phyloP scores from a whole-genome alignment of 2,888 invertebrate species.

The Epicampocera succincta region DNA sequence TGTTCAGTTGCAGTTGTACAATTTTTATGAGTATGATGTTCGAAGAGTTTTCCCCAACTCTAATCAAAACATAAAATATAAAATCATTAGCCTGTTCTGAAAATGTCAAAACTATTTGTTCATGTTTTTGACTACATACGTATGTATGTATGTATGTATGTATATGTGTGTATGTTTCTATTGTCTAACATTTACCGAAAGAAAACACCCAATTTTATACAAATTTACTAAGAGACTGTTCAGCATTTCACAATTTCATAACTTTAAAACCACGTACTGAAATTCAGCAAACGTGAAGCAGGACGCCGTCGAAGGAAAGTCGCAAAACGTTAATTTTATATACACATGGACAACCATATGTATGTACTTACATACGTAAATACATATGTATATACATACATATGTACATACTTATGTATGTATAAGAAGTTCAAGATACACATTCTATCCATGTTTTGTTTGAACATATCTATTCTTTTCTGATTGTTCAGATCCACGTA shows the following conservation, averaged over 20 bases:
- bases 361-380: background rate
- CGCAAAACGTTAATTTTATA: no score
- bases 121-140: constrained; percentile 10
- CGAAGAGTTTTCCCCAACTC: constrained; percentile 40
- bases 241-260: no score
- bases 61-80: constrained; percentile 35
- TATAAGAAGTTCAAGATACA: no score
- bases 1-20: constrained; percentile 16
- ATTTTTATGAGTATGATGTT: constrained; percentile 3
- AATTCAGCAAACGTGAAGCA: no score
- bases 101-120: constrained; percentile 65
- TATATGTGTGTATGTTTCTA: no score
- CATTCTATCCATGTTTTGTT: no score
- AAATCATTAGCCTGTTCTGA: constrained; percentile 40
- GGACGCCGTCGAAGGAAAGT: no score
- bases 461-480: no score
- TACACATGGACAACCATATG: no score
- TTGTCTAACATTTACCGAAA: constrained; percentile 22
- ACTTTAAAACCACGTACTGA: no score
- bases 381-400: background rate
- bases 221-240: background rate
- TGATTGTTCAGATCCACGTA: no score
- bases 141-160: constrained; percentile 14
- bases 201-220: background rate
- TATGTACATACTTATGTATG: no score